Base-by-base conservation (phyloP, 2,888 invertebrate species). In the Azorinus chamasolen region DNA sequence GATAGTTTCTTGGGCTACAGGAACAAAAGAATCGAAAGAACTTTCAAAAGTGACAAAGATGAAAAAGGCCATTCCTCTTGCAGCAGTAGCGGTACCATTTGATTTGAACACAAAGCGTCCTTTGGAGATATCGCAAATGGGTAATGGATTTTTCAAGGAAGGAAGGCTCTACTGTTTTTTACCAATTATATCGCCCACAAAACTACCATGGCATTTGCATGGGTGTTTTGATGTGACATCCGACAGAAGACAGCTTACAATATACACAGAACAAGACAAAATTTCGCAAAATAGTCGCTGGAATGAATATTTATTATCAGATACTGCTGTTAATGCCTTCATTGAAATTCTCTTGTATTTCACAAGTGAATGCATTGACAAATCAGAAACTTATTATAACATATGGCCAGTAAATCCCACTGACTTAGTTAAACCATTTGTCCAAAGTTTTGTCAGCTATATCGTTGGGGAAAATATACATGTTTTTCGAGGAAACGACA, bases 211-310 rank as follows among this genome's bases (percentile, higher is more conserved):
- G n/a, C 90, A 91, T 63, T 74, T 92, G 27, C 92, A 92, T 77
- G 92, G 88, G 0, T 83, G 85, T 12, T 92, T 92, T 86, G 41
- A 89, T 32, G 83, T 92, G 3, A 86, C 87, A 16, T 87, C 90
- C 14, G 87, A 90, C 55, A 64, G 92, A 24, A 69, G 89, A 12
- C 83, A 85, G 39, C 83, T 92, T 12, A 59, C 72, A 5, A 72
- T 74, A 22, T 62, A 64, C 22, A 87, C 88, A 8, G 85, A 83
- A 43, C 91, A 92, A 72, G 91, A 91, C 77, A 90, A 87, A 63
- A 50, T 16, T 12, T 46, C 37, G 18, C 32, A 46, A 14, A 54
- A 46, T 41, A 54, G 46, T 37, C 39, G 37, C 3, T 85, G 85
- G 85, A 85, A 85, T 55, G 51, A 70, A 39, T 62, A 48, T 46